Conservation (phyloP, 1,140 invertebrate species). For the Diabrotica undecimpunctata region DNA sequence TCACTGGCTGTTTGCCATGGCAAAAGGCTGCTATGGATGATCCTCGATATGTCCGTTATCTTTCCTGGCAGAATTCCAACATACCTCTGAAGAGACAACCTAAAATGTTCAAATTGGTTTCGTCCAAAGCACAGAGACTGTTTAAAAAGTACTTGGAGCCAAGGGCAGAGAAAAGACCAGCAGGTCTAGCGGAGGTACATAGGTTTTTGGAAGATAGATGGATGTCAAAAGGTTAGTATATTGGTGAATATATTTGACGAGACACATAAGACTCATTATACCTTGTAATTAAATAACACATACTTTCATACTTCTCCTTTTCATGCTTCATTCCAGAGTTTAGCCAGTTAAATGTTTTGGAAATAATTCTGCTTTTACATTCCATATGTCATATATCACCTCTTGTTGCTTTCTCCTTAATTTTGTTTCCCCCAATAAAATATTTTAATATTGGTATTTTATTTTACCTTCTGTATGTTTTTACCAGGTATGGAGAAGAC, state of each 20-base stretch:
- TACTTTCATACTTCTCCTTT: too few relatives aligned
- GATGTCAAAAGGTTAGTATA: slow-evolving; percentile 51
- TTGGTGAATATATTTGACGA: too few relatives aligned
- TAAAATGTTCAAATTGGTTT: slow-evolving; percentile 76
- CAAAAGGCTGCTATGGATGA: slow-evolving; percentile 84
- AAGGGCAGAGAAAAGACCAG: slow-evolving; percentile 63
- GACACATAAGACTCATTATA: too few relatives aligned
- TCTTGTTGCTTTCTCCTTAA: too few relatives aligned
- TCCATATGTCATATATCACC: too few relatives aligned
- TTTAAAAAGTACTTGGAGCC: slow-evolving; percentile 79
- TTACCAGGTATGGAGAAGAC: slow-evolving; percentile 39
- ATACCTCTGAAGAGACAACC: slow-evolving; percentile 67
- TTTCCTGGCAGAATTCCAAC: slow-evolving; percentile 61
- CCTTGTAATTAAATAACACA: too few relatives aligned
- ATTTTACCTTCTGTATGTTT: background rate
- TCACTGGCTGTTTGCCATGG: slow-evolving; percentile 93
- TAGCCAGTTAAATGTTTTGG: too few relatives aligned
- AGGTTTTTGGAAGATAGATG: slow-evolving; percentile 78
- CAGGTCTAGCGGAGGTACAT: slow-evolving; percentile 62
- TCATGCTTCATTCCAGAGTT: too few relatives aligned
- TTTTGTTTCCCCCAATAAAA: too few relatives aligned
- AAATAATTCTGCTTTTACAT: too few relatives aligned
- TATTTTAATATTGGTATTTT: background rate
- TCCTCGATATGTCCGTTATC: slow-evolving; percentile 71
- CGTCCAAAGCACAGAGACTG: slow-evolving; percentile 73